These are phyloP conservation scores for Eira barbara DNA, from an alignment of 2,113 vertebrate species.

Conservation along the genomic window DNA sequence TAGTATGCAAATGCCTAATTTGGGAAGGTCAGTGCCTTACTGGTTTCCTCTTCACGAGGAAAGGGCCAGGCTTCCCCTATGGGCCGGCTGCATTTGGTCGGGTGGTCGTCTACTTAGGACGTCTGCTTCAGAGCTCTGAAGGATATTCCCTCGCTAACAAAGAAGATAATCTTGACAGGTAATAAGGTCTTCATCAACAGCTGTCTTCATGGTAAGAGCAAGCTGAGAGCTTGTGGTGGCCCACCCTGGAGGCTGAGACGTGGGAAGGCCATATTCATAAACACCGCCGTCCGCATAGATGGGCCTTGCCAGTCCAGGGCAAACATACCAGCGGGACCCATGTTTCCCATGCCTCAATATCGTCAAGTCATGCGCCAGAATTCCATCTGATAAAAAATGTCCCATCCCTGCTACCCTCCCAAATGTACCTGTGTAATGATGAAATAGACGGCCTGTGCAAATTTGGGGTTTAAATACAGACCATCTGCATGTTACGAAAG, in stretches of 20 bases:
- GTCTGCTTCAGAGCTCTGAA: neutral
- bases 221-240: neutral
- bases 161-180: neutral
- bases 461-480: neutral
- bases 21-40: neutral
- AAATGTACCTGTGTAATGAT: rapidly evolving
- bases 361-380: neutral
- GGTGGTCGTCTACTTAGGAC: too few relatives aligned
- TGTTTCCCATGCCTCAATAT: rapidly evolving
- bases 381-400: rapidly evolving
- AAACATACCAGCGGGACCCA: rapidly evolving
- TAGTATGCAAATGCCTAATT: neutral
- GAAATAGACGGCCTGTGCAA: neutral
- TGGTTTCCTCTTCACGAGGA: neutral
- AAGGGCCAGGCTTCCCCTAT: neutral
- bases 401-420: neutral
- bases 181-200: neutral
- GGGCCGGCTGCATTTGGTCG: neutral
- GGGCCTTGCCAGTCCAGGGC: rapidly evolving
- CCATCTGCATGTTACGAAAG: neutral
- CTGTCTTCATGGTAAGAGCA: neutral
- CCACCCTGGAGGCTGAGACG: neutral
- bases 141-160: neutral
- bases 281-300: rapidly evolving
- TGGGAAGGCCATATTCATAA: rapidly evolving